These are phyloP conservation scores for Otocyon megalotis DNA, from an alignment of 2,113 vertebrate genomes.

Conservation along the genomic window DNA sequence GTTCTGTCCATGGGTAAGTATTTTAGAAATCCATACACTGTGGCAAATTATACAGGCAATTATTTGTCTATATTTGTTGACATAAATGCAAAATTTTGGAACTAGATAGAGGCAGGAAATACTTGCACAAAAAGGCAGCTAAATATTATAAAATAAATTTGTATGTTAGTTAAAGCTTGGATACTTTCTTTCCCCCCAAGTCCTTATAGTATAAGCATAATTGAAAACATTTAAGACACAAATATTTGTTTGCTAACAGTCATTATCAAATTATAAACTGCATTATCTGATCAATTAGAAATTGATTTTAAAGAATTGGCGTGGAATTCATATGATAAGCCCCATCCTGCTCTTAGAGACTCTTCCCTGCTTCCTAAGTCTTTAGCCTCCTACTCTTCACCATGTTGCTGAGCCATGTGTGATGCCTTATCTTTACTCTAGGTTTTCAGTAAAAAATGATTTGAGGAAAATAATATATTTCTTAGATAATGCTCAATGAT, in stretches of 20 bases:
- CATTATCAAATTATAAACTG: background rate
- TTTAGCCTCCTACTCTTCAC: background rate
- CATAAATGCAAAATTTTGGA: background rate
- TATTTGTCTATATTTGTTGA: background rate
- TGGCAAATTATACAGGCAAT: background rate
- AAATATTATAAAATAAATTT: conserved; percentile 3
- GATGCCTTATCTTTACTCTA: background rate
- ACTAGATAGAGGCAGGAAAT: background rate
- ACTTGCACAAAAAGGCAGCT: background rate
- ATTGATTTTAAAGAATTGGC: background rate
- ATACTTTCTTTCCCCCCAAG: background rate
- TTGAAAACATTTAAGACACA: background rate
- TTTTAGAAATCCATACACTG: background rate
- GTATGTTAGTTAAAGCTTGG: background rate
- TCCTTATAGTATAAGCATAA: background rate
- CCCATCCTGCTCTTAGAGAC: background rate
- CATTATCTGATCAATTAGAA: background rate
- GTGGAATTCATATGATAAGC: background rate
- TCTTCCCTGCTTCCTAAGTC: background rate
- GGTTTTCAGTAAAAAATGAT: background rate
- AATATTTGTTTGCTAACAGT: background rate
- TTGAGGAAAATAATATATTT: background rate
- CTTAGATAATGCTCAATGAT: background rate
- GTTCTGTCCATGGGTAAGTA: background rate
- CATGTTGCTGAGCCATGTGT: background rate